phyloP scores from a whole-genome alignment of 2,888 invertebrate species.

The Omphaloscelis lunosa region DNA sequence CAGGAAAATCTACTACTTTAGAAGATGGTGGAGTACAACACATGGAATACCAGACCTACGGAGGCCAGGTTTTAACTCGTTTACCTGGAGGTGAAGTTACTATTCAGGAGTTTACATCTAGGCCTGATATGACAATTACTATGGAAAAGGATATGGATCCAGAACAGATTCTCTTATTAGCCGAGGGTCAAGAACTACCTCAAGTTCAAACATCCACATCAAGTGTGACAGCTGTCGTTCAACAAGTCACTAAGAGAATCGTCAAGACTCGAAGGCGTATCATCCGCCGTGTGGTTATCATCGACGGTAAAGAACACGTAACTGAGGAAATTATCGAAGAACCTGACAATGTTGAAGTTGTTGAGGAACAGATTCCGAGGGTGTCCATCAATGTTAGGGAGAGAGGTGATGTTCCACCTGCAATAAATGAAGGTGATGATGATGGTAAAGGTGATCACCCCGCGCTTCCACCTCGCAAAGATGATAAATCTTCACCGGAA shows the following conservation, averaged over 20 bases:
- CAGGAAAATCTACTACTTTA: conserved; percentile 90
- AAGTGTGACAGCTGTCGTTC: conserved; percentile 94
- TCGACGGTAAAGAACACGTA: conserved; percentile 96
- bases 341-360: conserved; percentile 94
- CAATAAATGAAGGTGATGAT: conserved; percentile 75
- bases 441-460: conserved; percentile 73
- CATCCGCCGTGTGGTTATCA: conserved; percentile 94
- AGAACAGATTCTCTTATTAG: conserved; percentile 84
- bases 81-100: conserved; percentile 92
- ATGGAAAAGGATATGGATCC: conserved; percentile 90
- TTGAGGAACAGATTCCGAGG: conserved; percentile 93
- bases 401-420: conserved; percentile 87
- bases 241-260: conserved; percentile 95
- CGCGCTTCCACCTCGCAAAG: conserved; percentile 66
- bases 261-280: conserved; percentile 94
- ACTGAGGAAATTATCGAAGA: conserved; percentile 96
- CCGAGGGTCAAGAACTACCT: conserved; percentile 82
- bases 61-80: conserved; percentile 92
- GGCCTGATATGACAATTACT: conserved; percentile 91
- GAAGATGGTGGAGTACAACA: conserved; percentile 92
- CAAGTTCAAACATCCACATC: conserved; percentile 92
- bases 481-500: conserved; percentile 49
- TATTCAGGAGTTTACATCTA: conserved; percentile 92
- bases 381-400: conserved; percentile 93
- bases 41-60: conserved; percentile 91